Evolutionary conservation across 2,888 invertebrate genomes (phyloP), one percentile per base, ranked within the genome.

Genomic region (Callinectes sapidus): DNA sequence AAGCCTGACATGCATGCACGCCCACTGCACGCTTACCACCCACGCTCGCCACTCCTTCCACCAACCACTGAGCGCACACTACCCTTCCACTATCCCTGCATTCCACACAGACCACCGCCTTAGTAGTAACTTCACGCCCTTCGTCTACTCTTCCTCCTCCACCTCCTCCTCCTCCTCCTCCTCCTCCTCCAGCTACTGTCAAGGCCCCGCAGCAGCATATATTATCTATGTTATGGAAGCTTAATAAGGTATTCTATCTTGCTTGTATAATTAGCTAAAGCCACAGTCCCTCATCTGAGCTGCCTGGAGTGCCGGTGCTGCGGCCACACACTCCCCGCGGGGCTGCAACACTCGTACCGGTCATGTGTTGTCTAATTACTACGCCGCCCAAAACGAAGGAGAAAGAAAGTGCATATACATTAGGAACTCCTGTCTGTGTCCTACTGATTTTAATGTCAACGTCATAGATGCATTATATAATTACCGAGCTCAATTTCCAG

Each of bases 241-340:
- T 77, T 77, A 77, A 77, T 77, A 77, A 77, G n/a, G n/a, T 77
- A 77, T 77, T 77, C 28, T 77, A 77, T 77, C 71, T 28, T 77
- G 71, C 28, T 77, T 77, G 28, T 77, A 77, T 77, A 77, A 77
- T 77, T 77, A 77, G 18, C 23, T 14, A 77, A 39, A 77, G 23
- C n/a, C 55, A 16, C 89, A 77, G 28, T 77, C 71, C 71, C n/a
- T 77, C 71, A 77, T 77, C 28, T n/a, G 71, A n/a, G 71, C 13
- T 77, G 71, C 61, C 61, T 61, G 18, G 61, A 61, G 61, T 61
- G 23, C 13, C n/a, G 71, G 28, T 28, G 61, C 61, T 2, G 61
- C 18, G 61, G 61, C 61, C 61, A 35, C 42, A 42, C 16, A 81
- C 90, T 23, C 81, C 89, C 61, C 28, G 42, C 81, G 16, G 28